phyloP scores from a whole-genome alignment of 1,140 invertebrate species.

The Drosophila ambigua region DNA sequence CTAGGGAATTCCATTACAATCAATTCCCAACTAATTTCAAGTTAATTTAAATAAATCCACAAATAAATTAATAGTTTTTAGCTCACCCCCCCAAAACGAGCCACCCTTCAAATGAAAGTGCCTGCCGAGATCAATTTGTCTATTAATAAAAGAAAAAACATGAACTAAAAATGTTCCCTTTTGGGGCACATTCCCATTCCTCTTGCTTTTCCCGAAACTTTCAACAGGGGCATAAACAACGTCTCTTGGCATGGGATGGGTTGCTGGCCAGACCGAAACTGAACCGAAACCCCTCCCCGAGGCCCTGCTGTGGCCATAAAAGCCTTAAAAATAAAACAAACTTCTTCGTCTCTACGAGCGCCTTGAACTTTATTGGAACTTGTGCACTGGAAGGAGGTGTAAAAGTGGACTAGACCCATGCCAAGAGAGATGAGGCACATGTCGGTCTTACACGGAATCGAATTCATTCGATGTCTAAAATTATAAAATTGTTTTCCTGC shows the following conservation, averaged over 20 bases:
- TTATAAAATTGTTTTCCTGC: conserved; percentile 62
- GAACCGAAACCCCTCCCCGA: conserved; percentile 50
- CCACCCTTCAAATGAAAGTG: conserved; percentile 47
- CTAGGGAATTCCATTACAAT: not conserved
- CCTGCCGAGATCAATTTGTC: conserved; percentile 50
- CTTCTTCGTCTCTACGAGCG: conserved; percentile 63
- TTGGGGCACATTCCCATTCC: conserved; percentile 17
- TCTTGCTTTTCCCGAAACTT: conserved; percentile 45
- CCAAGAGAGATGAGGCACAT: conserved; percentile 29
- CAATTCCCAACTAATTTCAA: not conserved
- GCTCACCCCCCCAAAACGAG: conserved; percentile 25
- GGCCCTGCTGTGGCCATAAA: conserved; percentile 38
- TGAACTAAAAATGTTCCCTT: conserved; percentile 37
- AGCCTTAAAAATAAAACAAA: conserved; percentile 75
- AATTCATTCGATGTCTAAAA: conserved; percentile 66
- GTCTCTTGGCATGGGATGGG: conserved; percentile 52
- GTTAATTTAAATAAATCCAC: conserved; percentile 22
- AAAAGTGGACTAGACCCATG: conserved; percentile 46
- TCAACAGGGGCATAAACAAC: conserved; percentile 72
- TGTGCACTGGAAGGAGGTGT: conserved; percentile 19
- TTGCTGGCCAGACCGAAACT: conserved; percentile 7
- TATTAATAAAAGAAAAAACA: conserved; percentile 65
- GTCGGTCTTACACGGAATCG: conserved; percentile 33
- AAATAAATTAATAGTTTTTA: conserved; percentile 20
- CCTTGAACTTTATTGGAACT: conserved; percentile 70